Percentiles rank a stretch among this genome's conserved stretches.
Conservation (phyloP, 2,888 invertebrate genomes). For the Sinohyriopsis cumingii region DNA sequence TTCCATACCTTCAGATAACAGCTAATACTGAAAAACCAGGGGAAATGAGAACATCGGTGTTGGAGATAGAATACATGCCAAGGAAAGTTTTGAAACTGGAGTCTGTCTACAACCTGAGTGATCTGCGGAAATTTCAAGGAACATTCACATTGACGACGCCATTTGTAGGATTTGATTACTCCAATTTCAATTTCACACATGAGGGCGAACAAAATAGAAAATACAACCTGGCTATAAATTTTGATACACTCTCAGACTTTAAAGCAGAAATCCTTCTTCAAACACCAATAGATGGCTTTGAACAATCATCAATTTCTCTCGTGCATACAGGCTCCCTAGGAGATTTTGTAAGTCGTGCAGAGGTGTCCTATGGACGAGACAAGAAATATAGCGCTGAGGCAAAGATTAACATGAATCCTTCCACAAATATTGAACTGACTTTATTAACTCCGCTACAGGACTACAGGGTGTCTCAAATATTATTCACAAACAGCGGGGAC, state of each 20-base stretch:
- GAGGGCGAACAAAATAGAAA: no score
- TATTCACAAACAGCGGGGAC: constrained; percentile 24
- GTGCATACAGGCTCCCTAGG: constrained; percentile 6
- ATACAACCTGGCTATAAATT: background rate
- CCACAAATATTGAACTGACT: no score
- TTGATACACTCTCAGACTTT: constrained; percentile 7
- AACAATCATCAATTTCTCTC: constrained; percentile 13
- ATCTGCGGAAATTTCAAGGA: background rate
- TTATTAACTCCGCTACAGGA: no score
- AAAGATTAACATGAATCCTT: no score
- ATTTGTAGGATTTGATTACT: no score
- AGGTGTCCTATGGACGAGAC: constrained; percentile 15
- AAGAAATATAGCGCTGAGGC: no score
- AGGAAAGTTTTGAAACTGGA: background rate
- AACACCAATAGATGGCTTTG: constrained; percentile 27
- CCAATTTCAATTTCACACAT: no score
- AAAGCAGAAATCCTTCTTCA: constrained; percentile 6
- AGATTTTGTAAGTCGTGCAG: constrained; percentile 28
- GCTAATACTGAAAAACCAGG: constrained; percentile 17
- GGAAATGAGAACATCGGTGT: constrained; percentile 14
- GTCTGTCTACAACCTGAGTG: no score
- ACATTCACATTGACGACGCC: background rate
- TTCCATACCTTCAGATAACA: constrained; percentile 34
- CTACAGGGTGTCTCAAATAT: constrained; percentile 3
- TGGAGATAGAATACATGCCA: constrained; percentile 23